Base-by-base conservation (phyloP, 2,888 invertebrate genomes). In the Heliconius cydno region DNA sequence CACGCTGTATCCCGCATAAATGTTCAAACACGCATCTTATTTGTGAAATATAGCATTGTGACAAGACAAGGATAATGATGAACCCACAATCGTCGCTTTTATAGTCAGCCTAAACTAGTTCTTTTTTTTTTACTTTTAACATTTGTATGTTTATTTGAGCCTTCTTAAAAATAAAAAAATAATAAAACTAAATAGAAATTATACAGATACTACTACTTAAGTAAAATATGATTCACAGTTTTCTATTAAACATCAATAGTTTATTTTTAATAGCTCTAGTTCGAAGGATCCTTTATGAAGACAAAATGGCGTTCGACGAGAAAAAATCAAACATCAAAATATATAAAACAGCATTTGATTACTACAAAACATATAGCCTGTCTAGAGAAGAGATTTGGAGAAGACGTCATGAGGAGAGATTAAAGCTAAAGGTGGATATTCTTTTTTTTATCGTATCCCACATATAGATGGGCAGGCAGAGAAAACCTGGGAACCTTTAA, bases 231-330 rank as follows among this genome's bases (percentile, higher is more conserved):
- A 60, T n/a, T 60, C 10, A 60, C n/a, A 60, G 60, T 22, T 52
- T 52, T 52, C 12, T 60, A 15, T 60, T 60, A 60, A 60, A 10
- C n/a, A 7, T 57, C 9, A 57, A 57, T 57, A n/a, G 3, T 60
- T 60, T 60, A 60, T 60, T 60, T 60, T 4, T 19, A 22, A 52
- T 9, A 94, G 94, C 90, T 9, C 81, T 94, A 65, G 90, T 91
- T 2, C 90, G 94, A 4, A 89, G 86, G 82, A 94, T 94, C 22
- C 87, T 94, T 0, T 94, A 94, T 80, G 90, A 93, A 86, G 92
- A 94, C 38, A 80, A 90, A 63, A 85, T 88, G 9, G 80, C 83
- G 0, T 82, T 87, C n/a, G 90, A 92, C 7, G 90, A 90, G 2
- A 82, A 82, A 0, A 90, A 89, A 73, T 82, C 82, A 28, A 84